phyloP scores from a whole-genome alignment of 2,113 vertebrate genomes.

The Bathybates hornii region DNA sequence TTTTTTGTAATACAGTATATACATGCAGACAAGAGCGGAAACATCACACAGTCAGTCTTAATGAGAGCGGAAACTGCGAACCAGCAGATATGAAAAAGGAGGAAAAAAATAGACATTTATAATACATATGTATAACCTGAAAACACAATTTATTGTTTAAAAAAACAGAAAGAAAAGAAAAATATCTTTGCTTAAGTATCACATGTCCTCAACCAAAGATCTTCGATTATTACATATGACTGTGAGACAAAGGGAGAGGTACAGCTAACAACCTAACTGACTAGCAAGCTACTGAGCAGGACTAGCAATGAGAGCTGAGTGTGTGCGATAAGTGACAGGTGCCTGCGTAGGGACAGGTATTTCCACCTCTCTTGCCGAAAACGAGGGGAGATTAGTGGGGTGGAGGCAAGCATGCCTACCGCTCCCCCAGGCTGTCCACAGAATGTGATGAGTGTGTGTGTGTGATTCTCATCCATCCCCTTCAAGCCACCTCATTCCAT shows the following conservation, averaged over 20 bases:
- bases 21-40: constrained; percentile 63
- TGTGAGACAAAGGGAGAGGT: constrained; percentile 28
- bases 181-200: background rate
- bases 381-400: constrained; percentile 13
- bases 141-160: constrained; percentile 17
- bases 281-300: constrained; percentile 21
- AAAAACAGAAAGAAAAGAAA: background rate
- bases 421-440: constrained; percentile 55
- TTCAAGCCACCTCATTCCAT: constrained; percentile 63
- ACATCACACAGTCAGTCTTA: constrained; percentile 52
- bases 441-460: constrained; percentile 69
- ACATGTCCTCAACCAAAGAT: background rate
- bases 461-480: constrained; percentile 64
- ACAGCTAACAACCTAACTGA: constrained; percentile 20
- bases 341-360: constrained; percentile 51
- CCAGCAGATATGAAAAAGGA: constrained; percentile 43
- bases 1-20: constrained; percentile 58
- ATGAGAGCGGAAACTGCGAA: constrained; percentile 38
- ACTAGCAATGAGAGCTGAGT: constrained; percentile 50
- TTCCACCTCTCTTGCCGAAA: constrained; percentile 31
- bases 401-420: constrained; percentile 26
- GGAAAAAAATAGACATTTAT: background rate
- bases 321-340: constrained; percentile 53
- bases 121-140: background rate
- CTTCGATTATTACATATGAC: background rate